A percentile compares a stretch with the other conserved stretches of the same genome.
Conservation (phyloP, 2,113 vertebrate species). For the Polypterus bichir region DNA sequence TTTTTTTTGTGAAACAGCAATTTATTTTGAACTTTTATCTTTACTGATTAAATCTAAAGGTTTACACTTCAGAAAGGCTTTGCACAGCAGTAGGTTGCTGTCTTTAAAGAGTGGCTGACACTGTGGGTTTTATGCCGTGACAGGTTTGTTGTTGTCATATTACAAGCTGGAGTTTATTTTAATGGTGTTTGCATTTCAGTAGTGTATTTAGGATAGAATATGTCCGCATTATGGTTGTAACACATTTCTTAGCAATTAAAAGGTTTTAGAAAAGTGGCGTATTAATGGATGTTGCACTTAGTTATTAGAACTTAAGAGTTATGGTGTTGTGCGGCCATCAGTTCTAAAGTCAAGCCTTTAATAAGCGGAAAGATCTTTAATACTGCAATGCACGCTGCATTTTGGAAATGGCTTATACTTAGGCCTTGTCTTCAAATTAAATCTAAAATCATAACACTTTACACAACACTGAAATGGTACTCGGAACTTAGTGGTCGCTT, state of each 20-base stretch:
- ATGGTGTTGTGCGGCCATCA: no score
- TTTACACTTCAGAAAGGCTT: constrained; percentile 2
- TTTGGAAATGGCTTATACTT: no score
- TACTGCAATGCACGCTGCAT: no score
- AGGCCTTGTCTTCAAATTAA: no score
- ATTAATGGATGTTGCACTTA: constrained; percentile 10
- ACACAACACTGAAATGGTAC: no score
- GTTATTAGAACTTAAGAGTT: not conserved
- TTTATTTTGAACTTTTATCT: not conserved
- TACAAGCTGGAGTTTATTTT: constrained; percentile 4
- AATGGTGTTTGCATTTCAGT: constrained; percentile 9
- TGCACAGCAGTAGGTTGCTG: not conserved
- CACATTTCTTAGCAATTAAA: constrained; percentile 7
- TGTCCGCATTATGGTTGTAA: constrained; percentile 16
- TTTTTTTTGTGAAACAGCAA: constrained; percentile 2
- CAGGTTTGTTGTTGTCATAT: not conserved
- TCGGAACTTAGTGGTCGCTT: no score
- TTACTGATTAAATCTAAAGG: constrained; percentile 3
- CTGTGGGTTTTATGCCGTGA: constrained; percentile 11
- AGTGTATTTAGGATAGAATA: constrained; percentile 29
- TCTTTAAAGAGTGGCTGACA: constrained; percentile 1
- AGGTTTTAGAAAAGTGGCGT: constrained; percentile 1
- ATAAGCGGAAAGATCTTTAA: no score
- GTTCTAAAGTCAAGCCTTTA: no score
- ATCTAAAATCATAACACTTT: no score